Evolutionary conservation across 2,113 vertebrate genomes (phyloP), one percentile per base, ranked within the genome.

Genomic region (Antennarius striatus): DNA sequence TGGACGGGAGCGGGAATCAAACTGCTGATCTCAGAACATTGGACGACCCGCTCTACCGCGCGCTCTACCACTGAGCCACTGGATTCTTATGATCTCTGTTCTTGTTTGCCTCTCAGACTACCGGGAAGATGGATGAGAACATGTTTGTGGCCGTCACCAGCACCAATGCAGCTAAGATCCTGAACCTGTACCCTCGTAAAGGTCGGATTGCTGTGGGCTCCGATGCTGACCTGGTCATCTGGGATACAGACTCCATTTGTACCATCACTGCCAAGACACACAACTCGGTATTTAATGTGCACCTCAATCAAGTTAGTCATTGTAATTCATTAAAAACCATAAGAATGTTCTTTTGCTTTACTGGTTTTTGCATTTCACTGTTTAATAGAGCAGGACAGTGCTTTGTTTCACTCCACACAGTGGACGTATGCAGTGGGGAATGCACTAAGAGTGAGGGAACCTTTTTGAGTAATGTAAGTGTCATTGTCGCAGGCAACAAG

Each of bases 111-210:
- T 57, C 47, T 39, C 63, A 99, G 97, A 96, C 96, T 73, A 96
- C 96, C 0, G 97, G 97, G 7, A 99, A 99, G 82, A 99, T 99
- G 97, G 97, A 99, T 56, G 97, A 99, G 90, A 99, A 99, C 90
- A 95, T 96, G 90, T 99, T 99, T 85, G 97, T 99, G 83, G 96
- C 96, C 0, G 94, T 98, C 87, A 99, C 97, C 0, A 99, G 97
- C 93, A 99, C 97, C 70, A 99, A 99, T 1, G 96, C 97, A 22
- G 97, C 97, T 7, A 99, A 99, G 90, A 95, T 99, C 91, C 96
- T 99, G 85, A 99, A 98, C 90, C 90, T 99, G 75, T 99, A 99
- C 65, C 97, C 97, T 0, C 93, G 97, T 11, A 99, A 99, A 86
- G 97, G 97, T 5, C 93, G 96, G 90, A 95, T 99, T 87, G 96